phyloP scores from a whole-genome alignment of 2,113 vertebrate genomes.

The Amblyornis subalaris region DNA sequence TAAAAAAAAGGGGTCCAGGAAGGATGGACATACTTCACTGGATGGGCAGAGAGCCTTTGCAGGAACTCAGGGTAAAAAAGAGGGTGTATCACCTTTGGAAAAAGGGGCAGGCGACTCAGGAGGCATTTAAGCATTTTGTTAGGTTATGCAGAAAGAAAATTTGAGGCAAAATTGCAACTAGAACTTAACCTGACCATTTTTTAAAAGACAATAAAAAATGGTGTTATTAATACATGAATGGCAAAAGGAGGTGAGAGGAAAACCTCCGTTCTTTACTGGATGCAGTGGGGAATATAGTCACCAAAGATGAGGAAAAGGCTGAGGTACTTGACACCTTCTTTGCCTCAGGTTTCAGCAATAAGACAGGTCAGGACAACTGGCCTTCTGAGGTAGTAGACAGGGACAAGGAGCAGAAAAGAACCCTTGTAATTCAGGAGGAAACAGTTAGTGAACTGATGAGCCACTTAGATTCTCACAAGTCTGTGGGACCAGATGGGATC shows the following conservation, averaged over 20 bases:
- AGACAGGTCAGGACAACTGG: not conserved
- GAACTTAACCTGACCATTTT: not conserved
- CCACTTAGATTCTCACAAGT: not conserved
- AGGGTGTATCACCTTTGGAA: not conserved
- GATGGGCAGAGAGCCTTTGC: not conserved
- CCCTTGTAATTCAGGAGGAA: not conserved
- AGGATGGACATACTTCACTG: not conserved
- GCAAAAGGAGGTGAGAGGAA: not conserved
- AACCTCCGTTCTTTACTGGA: not conserved
- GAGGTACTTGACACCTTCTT: not conserved
- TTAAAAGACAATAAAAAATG: not conserved
- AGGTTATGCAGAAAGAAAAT: not conserved
- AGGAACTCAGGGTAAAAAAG: not conserved
- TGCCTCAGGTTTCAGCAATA: not conserved
- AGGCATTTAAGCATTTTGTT: not conserved
- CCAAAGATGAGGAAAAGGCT: not conserved
- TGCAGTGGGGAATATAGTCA: not conserved
- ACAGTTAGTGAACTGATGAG: accelerated
- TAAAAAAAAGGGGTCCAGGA: not conserved
- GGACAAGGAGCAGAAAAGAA: not conserved
- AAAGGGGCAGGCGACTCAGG: not conserved
- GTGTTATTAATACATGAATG: not conserved
- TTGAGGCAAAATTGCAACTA: not conserved
- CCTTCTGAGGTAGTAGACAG: not conserved
- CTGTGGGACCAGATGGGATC: not conserved